Evolutionary conservation across 2,888 invertebrate species (phyloP), one percentile per base, ranked within the genome.

Genomic region (Lasioglossum zephyrum): DNA sequence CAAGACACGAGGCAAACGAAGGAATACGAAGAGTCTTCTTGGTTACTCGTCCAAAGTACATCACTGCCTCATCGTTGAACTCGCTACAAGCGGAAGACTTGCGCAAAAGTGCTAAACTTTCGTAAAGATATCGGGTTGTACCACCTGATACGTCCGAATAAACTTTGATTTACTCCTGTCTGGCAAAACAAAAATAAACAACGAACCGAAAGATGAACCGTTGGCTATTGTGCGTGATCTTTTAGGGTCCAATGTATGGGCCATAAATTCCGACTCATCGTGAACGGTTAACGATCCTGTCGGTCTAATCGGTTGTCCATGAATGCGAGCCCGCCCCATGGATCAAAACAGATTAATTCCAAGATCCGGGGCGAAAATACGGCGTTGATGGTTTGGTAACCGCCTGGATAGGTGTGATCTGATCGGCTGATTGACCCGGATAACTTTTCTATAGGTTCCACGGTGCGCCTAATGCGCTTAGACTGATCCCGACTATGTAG

Each of bases 391-490:
- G 53, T 44, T 57, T 26, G 75, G 44, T 76, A 72, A 86, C 39
- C 49, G 57, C 4, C 44, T 31, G 11, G 75, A 63, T 77, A 79
- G 77, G 57, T 44, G 74, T 22, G 82, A 77, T 73, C 66, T 66
- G 73, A 80, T 81, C 79, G 82, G 69, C 41, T 84, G 86, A 88
- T 88, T 86, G 84, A 77, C 80, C 81, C 60, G 69, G 73, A 77
- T 82, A 60, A 66, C 66, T 66, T 36, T 66, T 66, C 66, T 18
- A 36, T 78, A 79, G 73, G 79, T 47, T 74, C 73, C 82, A 78
- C 41, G 47, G 80, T 49, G 69, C 66, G 73, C 66, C 77, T 88
- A 88, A 88, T 88, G 84, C 88, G 88, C 88, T 88, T 88, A 88
- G 72, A 44, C 75, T 70, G 84, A 88, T 88, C 86, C 84, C 6